A percentile compares a stretch with the other conserved stretches of the same genome.
phyloP scores from a whole-genome alignment of 2,113 vertebrate species.

The Sula dactylatra region DNA sequence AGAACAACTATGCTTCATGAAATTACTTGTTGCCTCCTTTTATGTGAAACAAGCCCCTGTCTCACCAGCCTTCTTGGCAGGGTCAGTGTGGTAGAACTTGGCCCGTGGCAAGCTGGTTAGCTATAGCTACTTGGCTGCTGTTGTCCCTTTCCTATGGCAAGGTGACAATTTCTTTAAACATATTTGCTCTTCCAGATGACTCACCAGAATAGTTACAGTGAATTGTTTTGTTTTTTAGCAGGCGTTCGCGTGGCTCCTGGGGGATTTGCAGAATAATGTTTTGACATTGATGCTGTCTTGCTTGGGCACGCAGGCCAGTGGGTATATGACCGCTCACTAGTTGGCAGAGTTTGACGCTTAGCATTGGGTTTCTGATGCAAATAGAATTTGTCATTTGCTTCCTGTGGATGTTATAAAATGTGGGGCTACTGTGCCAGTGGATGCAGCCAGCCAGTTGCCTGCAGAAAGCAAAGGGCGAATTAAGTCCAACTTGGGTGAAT shows the following conservation, averaged over 20 bases:
- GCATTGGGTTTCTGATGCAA: not conserved
- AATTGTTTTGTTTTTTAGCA: constrained; percentile 17
- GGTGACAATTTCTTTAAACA: not conserved
- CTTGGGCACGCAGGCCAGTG: not conserved
- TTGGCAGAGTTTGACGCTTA: not conserved
- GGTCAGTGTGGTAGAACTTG: not conserved
- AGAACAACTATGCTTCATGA: not conserved
- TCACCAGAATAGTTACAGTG: not conserved
- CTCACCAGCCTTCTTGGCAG: not conserved
- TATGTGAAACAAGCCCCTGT: not conserved
- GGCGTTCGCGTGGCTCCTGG: not conserved
- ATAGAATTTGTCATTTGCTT: not conserved
- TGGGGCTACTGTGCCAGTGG: not conserved
- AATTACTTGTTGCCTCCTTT: not conserved
- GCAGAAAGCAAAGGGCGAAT: not conserved
- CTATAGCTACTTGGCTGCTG: not conserved
- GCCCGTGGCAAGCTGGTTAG: not conserved
- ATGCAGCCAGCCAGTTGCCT: not conserved
- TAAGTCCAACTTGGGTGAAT: not conserved
- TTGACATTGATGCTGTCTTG: constrained; percentile 30
- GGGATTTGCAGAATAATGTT: constrained; percentile 16
- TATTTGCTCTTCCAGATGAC: not conserved
- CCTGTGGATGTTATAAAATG: not conserved
- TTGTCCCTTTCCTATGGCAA: not conserved
- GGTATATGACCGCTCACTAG: not conserved